Evolutionary conservation across 2,888 invertebrate genomes (phyloP).

Genomic region (Odontocolon sp.): DNA sequence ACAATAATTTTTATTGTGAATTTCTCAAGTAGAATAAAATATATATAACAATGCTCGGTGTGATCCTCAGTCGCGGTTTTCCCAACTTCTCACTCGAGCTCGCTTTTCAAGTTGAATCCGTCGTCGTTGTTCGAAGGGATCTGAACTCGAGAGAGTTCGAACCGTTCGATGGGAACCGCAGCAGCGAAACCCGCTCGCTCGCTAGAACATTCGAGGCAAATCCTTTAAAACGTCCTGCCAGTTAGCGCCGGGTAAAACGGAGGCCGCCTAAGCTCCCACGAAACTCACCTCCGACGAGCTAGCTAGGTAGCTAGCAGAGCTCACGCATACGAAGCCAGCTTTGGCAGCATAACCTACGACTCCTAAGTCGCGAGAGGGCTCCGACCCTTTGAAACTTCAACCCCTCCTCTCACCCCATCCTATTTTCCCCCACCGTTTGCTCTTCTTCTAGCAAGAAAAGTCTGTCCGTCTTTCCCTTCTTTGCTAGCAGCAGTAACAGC

Average conservation of each 20-base stretch:
- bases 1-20: not conserved
- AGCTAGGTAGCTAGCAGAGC: too few species aligned
- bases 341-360: constrained; percentile 38
- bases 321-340: not conserved
- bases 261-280: constrained; percentile 57
- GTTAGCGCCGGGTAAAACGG: constrained; percentile 59
- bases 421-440: not conserved
- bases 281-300: constrained; percentile 58
- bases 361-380: constrained; percentile 34
- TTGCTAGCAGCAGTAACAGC: not conserved
- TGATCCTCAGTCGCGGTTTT: constrained; percentile 1
- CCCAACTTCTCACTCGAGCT: not conserved
- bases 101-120: constrained; percentile 20
- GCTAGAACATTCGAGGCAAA: constrained; percentile 55
- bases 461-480: not conserved
- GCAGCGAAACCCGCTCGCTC: constrained; percentile 9
- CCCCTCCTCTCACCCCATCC: not conserved
- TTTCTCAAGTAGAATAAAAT: not conserved
- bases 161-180: constrained; percentile 41
- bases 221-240: constrained; percentile 62
- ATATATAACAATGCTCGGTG: not conserved
- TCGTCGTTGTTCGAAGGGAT: constrained; percentile 11
- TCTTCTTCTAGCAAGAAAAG: not conserved
- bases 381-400: constrained; percentile 43
- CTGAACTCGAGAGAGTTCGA: constrained; percentile 25